Conservation (phyloP, 1,140 invertebrate genomes). For the Orchesella cincta region DNA sequence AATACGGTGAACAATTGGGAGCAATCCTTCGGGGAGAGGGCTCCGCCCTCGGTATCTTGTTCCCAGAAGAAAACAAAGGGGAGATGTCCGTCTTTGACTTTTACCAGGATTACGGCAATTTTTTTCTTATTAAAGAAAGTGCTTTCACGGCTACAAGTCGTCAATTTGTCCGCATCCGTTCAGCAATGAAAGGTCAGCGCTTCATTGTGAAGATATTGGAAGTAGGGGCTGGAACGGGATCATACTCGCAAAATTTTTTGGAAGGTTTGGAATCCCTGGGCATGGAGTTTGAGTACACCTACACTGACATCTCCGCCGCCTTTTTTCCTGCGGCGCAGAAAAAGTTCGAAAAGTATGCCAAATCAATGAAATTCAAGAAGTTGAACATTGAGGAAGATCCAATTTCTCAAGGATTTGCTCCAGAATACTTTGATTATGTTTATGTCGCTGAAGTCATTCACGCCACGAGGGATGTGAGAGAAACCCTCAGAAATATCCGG, state of each 20-base stretch:
- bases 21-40: not conserved
- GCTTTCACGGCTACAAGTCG: not conserved
- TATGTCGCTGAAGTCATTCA: constrained; percentile 31
- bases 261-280: not conserved
- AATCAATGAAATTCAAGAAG: not conserved
- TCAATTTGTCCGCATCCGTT: not conserved
- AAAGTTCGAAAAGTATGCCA: constrained; percentile 18
- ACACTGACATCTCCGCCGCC: constrained; percentile 36
- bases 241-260: not conserved
- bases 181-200: not conserved
- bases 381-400: constrained; percentile 35
- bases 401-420: constrained; percentile 30
- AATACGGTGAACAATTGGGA: not conserved
- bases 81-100: not conserved
- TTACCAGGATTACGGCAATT: not conserved
- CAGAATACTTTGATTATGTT: constrained; percentile 31
- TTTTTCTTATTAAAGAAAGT: not conserved
- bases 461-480: constrained; percentile 33
- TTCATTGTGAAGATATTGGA: constrained; percentile 11
- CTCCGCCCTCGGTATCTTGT: not conserved
- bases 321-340: constrained; percentile 32
- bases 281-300: constrained; percentile 5
- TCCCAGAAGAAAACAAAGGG: not conserved
- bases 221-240: constrained; percentile 31
- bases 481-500: constrained; percentile 12